Base-by-base conservation (phyloP, 2,888 invertebrate species). In the Agrochola litura region DNA sequence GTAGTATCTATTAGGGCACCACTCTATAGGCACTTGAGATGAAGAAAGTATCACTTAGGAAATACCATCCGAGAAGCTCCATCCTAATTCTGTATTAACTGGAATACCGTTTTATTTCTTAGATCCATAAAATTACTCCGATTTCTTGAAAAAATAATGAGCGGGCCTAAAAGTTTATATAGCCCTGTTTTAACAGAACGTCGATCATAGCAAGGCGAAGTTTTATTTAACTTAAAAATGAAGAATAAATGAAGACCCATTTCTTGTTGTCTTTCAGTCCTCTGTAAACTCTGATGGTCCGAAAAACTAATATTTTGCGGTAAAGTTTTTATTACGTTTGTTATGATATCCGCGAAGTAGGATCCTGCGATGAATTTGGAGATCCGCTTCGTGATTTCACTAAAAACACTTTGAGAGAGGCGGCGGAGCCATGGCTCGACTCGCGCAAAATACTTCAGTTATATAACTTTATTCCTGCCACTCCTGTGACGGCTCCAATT, bases 291-390 rank as follows among this genome's bases (percentile, higher is more conserved):
- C 86, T 84, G 88, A 88, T 90, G 89, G 89, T 90, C 87, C 82
- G 86, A 90, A 90, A 89, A 92, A 92, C 91, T 92, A 93, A 93
- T 93, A 93, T 92, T 92, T 91, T 91, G 89, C 82, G 81, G 81
- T 84, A 91, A 94, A 94, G 91, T 92, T 94, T 93, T 91, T 91
- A 92, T 92, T 91, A 85, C 90, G 88, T 92, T 92, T 93, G 92
- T 93, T 94, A 92, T 93, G 91, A 90, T 92, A 92, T 90, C 90
- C 85, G 75, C 73, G 74, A 86, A 90, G 90, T 85, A 88, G 81
- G 86, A 89, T 87, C 85, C 88, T 75, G 78, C 84, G 88, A 90
- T 90, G 89, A 92, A 91, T 91, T 86, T 86, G 86, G 83, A 87
- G 86, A 88, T 90, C 86, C 88, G 83, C 85, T 83, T 86, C 82